These are phyloP conservation scores for Hydriomena furcata DNA, from an alignment of 2,888 invertebrate genomes.

Conservation along the genomic window DNA sequence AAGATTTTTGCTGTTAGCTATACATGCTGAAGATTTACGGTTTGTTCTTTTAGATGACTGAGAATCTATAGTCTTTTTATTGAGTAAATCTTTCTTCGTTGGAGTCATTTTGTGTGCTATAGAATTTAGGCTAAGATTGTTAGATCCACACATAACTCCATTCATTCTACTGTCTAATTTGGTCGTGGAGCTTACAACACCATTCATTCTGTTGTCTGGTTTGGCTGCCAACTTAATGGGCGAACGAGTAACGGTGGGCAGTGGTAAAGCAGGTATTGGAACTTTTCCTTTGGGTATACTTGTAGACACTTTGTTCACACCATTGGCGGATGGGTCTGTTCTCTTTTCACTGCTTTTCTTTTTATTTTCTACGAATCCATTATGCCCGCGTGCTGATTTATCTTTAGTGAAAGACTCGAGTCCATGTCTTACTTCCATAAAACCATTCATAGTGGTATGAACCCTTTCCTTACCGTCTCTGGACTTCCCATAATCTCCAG, in stretches of 20 bases:
- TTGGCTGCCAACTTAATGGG: constrained; percentile 57
- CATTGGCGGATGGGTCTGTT: constrained; percentile 71
- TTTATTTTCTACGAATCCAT: constrained; percentile 61
- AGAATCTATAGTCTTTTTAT: constrained; percentile 47
- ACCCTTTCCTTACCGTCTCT: constrained; percentile 58
- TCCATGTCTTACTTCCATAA: constrained; percentile 61
- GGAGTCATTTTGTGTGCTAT: constrained; percentile 54
- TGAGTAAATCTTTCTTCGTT: constrained; percentile 57
- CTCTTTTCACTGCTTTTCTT: constrained; percentile 53
- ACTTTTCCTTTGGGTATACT: constrained; percentile 56
- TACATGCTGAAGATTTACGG: constrained; percentile 75
- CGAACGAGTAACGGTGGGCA: constrained; percentile 51
- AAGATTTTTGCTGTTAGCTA: constrained; percentile 75
- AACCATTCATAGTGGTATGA: constrained; percentile 66
- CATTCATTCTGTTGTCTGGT: constrained; percentile 60
- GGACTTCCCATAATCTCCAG: constrained; percentile 56
- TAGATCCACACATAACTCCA: constrained; percentile 75
- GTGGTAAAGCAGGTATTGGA: constrained; percentile 59
- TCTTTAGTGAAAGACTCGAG: constrained; percentile 58
- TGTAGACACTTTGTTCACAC: constrained; percentile 46
- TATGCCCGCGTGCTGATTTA: constrained; percentile 50
- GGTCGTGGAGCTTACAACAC: constrained; percentile 72
- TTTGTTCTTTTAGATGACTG: constrained; percentile 65
- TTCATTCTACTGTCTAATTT: constrained; percentile 77
- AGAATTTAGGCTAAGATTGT: constrained; percentile 67